Evolutionary conservation across 2,888 invertebrate genomes (phyloP), one percentile per base, ranked within the genome.

Genomic region (Nephrotoma flavescens): DNA sequence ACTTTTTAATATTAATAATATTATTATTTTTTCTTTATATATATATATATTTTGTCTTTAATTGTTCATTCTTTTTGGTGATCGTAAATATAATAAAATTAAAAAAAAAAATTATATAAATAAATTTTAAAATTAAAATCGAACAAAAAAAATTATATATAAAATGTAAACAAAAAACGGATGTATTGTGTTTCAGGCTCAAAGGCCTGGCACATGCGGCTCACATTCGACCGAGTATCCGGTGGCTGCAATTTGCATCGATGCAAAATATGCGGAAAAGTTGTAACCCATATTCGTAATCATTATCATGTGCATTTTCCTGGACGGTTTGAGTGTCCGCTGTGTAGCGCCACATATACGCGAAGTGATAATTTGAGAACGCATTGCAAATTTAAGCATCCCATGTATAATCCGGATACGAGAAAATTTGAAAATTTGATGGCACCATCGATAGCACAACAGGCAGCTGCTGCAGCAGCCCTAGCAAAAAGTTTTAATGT

Each of bases 301-400:
- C 97, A 97, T 94, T 97, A 97, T 94, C 96, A 97, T 94, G 97
- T 97, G 93, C 97, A 97, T 94, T 96, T 96, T 94, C 96, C 96
- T 91, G 97, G 97, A 91, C 95, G 96, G 92, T 97, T 96, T 94
- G 96, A 96, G 94, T 97, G 97, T 92, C 96, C 96, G 91, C 94
- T 97, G 92, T 97, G 97, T 93, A 95, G 96, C 92, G 96, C 96
- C 92, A 96, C 96, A 90, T 97, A 97, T 94, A 97, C 97, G 91
- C 95, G 97, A 93, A 96, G 96, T 92, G 97, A 97, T 94, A 97
- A 97, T 93, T 95, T 97, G 92, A 96, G 96, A 92, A 96, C 96
- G 92, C 97, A 97, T 93, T 96, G 96, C 95, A 96, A 96, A 94
- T 96, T 96, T 94, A 97, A 97, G 93, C 97, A 97, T 93, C 96